Evolutionary conservation across 1,140 invertebrate genomes (phyloP).

Genomic region (Physella acuta): DNA sequence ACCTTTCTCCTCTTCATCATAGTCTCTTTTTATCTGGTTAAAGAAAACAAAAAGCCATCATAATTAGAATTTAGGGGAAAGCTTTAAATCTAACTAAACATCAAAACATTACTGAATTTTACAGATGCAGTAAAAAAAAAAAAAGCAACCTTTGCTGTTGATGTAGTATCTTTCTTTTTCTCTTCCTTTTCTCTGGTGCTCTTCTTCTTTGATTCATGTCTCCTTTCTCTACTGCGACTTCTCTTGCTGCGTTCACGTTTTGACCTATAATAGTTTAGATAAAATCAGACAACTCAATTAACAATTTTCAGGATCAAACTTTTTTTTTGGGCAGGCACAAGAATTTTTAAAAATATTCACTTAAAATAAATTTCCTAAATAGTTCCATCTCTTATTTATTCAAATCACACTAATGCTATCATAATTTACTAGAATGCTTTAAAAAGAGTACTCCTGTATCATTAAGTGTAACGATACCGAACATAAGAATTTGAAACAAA

Average conservation of each 20-base stretch:
- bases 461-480: no score
- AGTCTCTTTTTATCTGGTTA: constrained; percentile 60
- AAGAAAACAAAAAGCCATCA: background rate
- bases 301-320: background rate
- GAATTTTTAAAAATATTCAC: no score
- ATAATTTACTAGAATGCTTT: no score
- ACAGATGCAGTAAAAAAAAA: background rate
- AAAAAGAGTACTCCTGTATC: no score
- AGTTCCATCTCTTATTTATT: no score
- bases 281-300: background rate
- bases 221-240: constrained; percentile 38
- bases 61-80: no score
- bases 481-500: no score
- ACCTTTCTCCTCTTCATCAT: constrained; percentile 64
- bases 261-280: constrained; percentile 6
- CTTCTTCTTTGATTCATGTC: constrained; percentile 38
- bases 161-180: constrained; percentile 38
- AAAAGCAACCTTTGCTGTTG: constrained; percentile 6
- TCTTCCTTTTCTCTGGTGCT: constrained; percentile 36
- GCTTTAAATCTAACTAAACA: no score
- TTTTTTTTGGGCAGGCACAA: no score
- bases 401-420: no score
- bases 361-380: no score
- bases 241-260: constrained; percentile 23
- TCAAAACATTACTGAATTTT: background rate